A percentile compares a stretch with the other conserved stretches of the same genome.
Conservation (phyloP, 2,113 vertebrate species). For the Psilopsiagon aymara region DNA sequence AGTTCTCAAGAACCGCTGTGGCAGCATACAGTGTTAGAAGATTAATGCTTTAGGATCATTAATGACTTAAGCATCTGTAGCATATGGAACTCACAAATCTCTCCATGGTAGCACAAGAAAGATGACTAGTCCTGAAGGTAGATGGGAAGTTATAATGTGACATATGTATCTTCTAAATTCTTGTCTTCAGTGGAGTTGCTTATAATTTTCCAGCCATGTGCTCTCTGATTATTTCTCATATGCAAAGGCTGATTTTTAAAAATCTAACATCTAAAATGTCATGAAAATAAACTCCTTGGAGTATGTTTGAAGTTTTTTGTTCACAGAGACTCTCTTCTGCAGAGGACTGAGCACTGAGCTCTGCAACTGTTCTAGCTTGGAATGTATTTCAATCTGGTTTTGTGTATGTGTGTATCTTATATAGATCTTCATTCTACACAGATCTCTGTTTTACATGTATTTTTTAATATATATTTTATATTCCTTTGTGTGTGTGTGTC, state of each 20-base stretch:
- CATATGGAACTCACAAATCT: background rate
- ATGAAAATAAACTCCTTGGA: background rate
- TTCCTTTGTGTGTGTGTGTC: background rate
- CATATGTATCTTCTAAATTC: background rate
- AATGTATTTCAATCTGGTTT: background rate
- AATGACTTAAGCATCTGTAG: background rate
- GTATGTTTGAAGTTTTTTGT: background rate
- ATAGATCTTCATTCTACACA: background rate
- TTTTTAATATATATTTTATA: background rate
- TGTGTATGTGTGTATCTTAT: background rate
- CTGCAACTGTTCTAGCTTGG: background rate
- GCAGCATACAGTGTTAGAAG: background rate
- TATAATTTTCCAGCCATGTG: background rate
- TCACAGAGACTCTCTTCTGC: background rate
- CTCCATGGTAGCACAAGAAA: background rate
- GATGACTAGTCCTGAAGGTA: background rate
- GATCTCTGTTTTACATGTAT: background rate
- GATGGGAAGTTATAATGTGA: background rate
- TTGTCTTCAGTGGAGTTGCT: background rate
- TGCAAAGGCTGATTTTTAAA: background rate
- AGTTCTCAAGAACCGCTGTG: background rate
- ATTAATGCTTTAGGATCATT: background rate
- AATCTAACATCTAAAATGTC: background rate
- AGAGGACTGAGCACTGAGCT: background rate
- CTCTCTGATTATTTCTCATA: slow-evolving; percentile 9